Evolutionary conservation across 2,113 vertebrate species (phyloP).

Genomic region (Paramisgurnus dabryanus): DNA sequence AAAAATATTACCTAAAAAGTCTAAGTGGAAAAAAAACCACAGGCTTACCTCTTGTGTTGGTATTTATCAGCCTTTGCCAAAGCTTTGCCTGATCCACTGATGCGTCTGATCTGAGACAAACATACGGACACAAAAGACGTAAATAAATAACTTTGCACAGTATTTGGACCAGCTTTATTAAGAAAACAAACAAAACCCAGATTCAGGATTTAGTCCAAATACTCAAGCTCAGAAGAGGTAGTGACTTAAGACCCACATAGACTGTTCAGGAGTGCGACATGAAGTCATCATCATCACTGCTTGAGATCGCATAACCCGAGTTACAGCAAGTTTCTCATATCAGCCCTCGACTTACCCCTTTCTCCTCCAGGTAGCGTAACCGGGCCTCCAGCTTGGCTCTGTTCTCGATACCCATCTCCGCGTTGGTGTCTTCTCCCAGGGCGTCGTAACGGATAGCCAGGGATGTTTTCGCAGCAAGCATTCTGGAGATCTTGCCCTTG

Average conservation of each 20-base stretch:
- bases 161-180: too few species aligned
- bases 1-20: not conserved
- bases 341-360: conserved; percentile 77
- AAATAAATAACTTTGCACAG: not conserved
- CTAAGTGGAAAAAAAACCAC: not conserved
- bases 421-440: conserved; percentile 89
- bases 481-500: conserved; percentile 98
- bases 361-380: conserved; percentile 88
- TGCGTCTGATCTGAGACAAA: conserved; percentile 82
- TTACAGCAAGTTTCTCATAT: too few species aligned
- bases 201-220: not conserved
- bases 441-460: conserved; percentile 95
- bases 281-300: conserved; percentile 47
- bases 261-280: conserved; percentile 50
- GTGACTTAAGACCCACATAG: conserved; percentile 51
- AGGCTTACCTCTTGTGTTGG: conserved; percentile 88
- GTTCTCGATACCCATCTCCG: conserved; percentile 92
- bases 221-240: conserved; percentile 54
- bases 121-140: not conserved
- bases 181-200: not conserved
- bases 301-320: not conserved
- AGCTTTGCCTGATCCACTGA: conserved; percentile 94
- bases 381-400: conserved; percentile 91
- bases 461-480: conserved; percentile 92
- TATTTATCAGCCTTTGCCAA: conserved; percentile 93